Evolutionary conservation across 2,797 vertebrate genomes (phyloP).

Genomic region (Acipenser oxyrinchus): DNA sequence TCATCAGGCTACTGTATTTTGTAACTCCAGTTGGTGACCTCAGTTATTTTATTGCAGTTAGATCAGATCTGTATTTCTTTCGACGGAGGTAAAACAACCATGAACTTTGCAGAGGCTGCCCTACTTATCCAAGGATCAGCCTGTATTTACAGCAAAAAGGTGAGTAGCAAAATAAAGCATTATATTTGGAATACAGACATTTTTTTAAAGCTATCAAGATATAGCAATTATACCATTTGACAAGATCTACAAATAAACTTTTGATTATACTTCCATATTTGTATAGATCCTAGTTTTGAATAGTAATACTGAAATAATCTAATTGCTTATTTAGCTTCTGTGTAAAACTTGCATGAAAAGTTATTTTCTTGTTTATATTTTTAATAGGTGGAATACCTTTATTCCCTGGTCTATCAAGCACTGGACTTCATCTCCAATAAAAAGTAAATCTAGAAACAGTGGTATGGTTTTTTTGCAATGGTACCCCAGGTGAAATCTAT

Average conservation of each 20-base stretch:
- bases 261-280: background rate
- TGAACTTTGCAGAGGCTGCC: constrained; percentile 88
- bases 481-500: no score
- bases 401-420: constrained; percentile 79
- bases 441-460: constrained; percentile 44
- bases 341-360: background rate
- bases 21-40: no score
- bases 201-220: background rate
- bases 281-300: no score
- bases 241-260: no score
- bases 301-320: background rate
- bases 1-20: no score
- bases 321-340: background rate
- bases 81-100: constrained; percentile 74
- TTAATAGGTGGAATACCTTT: constrained; percentile 83
- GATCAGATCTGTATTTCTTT: constrained; percentile 86
- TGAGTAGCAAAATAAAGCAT: constrained; percentile 28
- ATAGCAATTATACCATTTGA: background rate
- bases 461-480: no score
- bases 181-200: background rate
- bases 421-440: constrained; percentile 79
- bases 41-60: constrained; percentile 50
- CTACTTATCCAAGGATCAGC: constrained; percentile 86
- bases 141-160: constrained; percentile 91
- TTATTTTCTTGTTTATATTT: background rate